phyloP scores from a whole-genome alignment of 1,140 invertebrate genomes.

The Meloidogyne chitwoodi region DNA sequence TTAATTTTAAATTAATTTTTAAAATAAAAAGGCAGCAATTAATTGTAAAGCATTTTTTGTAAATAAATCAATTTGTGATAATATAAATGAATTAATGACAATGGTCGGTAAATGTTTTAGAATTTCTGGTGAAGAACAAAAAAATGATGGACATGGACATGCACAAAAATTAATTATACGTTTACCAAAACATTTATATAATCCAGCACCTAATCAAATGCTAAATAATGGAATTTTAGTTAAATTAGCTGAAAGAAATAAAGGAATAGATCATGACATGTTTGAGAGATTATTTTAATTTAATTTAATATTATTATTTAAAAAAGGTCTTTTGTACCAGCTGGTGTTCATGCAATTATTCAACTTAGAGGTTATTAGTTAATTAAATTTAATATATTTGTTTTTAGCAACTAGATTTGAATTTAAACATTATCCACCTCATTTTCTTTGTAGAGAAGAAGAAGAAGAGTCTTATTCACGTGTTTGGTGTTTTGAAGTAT shows the following conservation, averaged over 20 bases:
- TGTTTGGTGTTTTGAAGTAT: constrained; percentile 51
- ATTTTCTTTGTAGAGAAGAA: constrained; percentile 44
- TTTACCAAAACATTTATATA: constrained; percentile 43
- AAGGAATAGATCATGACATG: constrained; percentile 52
- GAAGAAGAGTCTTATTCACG: constrained; percentile 34
- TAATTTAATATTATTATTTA: background rate
- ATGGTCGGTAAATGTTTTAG: constrained; percentile 50
- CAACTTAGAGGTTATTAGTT: constrained; percentile 26
- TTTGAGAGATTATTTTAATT: background rate
- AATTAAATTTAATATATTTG: background rate
- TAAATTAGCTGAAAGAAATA: constrained; percentile 43
- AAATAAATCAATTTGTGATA: constrained; percentile 32
- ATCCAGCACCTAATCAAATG: constrained; percentile 51
- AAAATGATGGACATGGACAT: constrained; percentile 41
- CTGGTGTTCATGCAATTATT: constrained; percentile 51
- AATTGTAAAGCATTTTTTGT: constrained; percentile 44
- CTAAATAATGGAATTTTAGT: constrained; percentile 50
- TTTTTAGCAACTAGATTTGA: constrained; percentile 49
- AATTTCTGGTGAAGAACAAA: constrained; percentile 33
- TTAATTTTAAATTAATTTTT: constrained; percentile 27
- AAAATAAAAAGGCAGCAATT: constrained; percentile 15
- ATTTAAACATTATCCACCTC: constrained; percentile 52
- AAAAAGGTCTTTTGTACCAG: constrained; percentile 14
- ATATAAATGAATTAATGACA: constrained; percentile 49
- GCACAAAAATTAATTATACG: constrained; percentile 36